Base-by-base conservation (phyloP, 1,140 invertebrate species). In the Chrysoperla carnea region DNA sequence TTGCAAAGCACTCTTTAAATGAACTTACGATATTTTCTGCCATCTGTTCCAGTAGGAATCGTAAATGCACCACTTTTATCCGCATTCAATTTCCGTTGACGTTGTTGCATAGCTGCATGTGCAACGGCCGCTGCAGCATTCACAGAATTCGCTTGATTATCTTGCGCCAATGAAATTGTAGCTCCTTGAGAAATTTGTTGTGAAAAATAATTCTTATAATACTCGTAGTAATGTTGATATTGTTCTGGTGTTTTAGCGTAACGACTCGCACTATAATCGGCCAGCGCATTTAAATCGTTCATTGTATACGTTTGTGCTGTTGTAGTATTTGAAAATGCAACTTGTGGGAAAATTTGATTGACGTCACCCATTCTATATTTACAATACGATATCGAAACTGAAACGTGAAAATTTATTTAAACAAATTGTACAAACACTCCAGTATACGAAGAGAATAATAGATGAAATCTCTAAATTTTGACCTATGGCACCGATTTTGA, bases 51-150 rank as follows among this genome's bases (percentile, higher is more conserved):
- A 45, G 68, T 66, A 9, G 67, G 67, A 12, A 66, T 57, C 14
- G 53, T 50, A 40, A 58, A 36, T 53, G 53, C 46, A 11, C 54
- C 48, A 45, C 50, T 43, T 50, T 54, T 42, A 54, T 56, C 57
- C 35, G 49, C 56, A 13, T 49, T 52, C 8, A 23, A 40, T 54
- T 57, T 53, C 49, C 75, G 75, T 46, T 87, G 76, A 13, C 82
- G 69, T 39, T 84, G 80, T 50, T 77, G 74, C 39, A 93, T 87
- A 8, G 88, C 88, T 6, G 84, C 85, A 46, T 91, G 82, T 1
- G 88, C 87, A 0, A 91, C 82, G 29, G 86, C 86, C 6, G 88
- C 87, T 6, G 87, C 87, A 3, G 87, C 84, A 64, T 91, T 91
- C 0, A 79, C 81, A 9, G 77, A 64, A 43, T 60, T 62, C 40